Evolutionary conservation across 2,113 vertebrate species (phyloP).

Genomic region (Furnarius figulus): DNA sequence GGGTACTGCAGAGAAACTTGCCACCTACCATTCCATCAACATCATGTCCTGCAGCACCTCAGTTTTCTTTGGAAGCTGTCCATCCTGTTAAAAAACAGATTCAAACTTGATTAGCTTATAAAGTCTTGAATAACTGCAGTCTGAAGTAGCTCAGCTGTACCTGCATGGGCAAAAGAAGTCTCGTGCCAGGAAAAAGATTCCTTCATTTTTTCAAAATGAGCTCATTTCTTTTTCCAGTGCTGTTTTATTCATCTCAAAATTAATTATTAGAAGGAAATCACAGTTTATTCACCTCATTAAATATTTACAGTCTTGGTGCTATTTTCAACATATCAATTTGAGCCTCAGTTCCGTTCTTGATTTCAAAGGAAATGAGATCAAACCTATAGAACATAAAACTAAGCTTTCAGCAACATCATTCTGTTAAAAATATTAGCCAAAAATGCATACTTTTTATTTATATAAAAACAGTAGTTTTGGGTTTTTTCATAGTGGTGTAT

Average conservation of each 20-base stretch:
- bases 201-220: neutral
- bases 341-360: neutral
- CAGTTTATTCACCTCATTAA: neutral
- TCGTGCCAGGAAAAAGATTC: neutral
- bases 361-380: neutral
- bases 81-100: conserved; percentile 12
- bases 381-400: neutral
- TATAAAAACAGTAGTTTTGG: neutral
- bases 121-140: neutral
- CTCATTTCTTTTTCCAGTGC: neutral
- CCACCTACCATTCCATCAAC: neutral
- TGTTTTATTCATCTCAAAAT: neutral
- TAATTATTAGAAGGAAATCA: neutral
- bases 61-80: conserved; percentile 21
- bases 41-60: neutral
- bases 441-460: neutral
- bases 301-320: neutral
- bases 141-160: neutral
- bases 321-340: neutral
- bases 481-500: neutral
- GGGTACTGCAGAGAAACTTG: neutral
- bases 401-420: neutral
- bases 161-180: neutral
- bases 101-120: neutral
- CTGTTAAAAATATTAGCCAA: neutral